Evolutionary conservation across 2,113 vertebrate genomes (phyloP).

Genomic region (Garra rufa): DNA sequence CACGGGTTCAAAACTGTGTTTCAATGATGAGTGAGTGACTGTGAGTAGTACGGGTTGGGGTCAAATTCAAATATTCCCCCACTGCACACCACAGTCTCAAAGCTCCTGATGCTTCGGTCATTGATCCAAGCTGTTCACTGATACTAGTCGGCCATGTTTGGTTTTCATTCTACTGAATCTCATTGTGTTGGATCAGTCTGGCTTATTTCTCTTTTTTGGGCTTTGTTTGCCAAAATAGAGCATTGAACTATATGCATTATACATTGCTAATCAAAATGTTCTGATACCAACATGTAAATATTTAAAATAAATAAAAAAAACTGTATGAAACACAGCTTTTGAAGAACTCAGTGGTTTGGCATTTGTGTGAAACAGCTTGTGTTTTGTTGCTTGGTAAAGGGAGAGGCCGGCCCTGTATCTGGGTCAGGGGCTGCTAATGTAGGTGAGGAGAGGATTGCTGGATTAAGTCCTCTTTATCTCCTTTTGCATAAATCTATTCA

Average conservation of each 20-base stretch:
- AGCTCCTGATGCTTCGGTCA: conserved; percentile 61
- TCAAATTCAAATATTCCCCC: conserved; percentile 70
- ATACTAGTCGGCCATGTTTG: not conserved
- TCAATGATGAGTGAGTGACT: conserved; percentile 78
- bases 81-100: conserved; percentile 82
- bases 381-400: conserved; percentile 29
- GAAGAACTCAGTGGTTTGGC: not conserved
- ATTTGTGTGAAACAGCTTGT: conserved; percentile 41
- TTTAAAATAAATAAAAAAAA: conserved; percentile 11
- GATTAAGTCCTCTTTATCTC: conserved; percentile 80
- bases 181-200: not conserved
- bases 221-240: not conserved
- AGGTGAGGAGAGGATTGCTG: conserved; percentile 77
- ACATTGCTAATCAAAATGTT: not conserved
- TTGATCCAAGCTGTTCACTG: conserved; percentile 2
- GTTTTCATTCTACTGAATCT: not conserved
- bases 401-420: conserved; percentile 66
- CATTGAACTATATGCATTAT: not conserved
- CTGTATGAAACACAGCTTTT: not conserved
- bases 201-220: not conserved
- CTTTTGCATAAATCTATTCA: conserved; percentile 76
- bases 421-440: conserved; percentile 79
- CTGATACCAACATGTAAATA: not conserved
- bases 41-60: conserved; percentile 78
- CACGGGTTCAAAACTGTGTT: not conserved